Evolutionary conservation across 2,888 invertebrate species (phyloP), one percentile per base, ranked within the genome.

Genomic region (Vanessa cardui): DNA sequence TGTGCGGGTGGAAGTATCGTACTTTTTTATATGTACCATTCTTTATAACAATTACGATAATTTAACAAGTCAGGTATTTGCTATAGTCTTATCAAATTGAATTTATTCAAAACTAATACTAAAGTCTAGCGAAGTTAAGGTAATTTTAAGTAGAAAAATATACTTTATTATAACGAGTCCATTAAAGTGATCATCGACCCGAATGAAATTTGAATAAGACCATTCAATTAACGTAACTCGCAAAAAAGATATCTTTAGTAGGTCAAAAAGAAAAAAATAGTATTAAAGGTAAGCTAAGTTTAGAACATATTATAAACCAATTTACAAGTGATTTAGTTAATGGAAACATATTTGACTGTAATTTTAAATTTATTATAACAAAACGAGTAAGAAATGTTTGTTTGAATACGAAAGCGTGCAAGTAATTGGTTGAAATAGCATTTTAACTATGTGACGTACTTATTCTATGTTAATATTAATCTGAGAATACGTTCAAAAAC

Each of bases 401-500:
- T 73, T 74, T 74, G 72, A 67, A 54, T 74, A 69, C 68, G 71
- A 72, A 76, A 72, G 76, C 79, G 80, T 80, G 64, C 64, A 44
- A 39, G 50, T 64, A 64, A 64, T 50, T 31, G 59, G 15, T 26
- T 52, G 26, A 31, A 80, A 81, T 80, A 70, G 76, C 73, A 72
- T 81, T 82, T 78, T 76, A 75, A 66, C 68, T 54, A 58, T 63
- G 46, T 62, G 58, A 62, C 49, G 50, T 56, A 54, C 39, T 49
- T 58, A 58, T 60, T 46, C 31, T 31, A 6, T 62, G 54, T 63
- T 58, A 50, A 31, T 64, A 46, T 59, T n/a, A 47, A n/a, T 46
- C 52, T 54, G 26, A 20, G 33, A 56, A 56, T 9, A 56, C n/a
- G 33, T 33, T 56, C 33, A 2, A 12, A n/a, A 18, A 33, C 18